These are phyloP conservation scores for Rotaria sp. DNA, from an alignment of 2,888 invertebrate species.

Conservation along the genomic window DNA sequence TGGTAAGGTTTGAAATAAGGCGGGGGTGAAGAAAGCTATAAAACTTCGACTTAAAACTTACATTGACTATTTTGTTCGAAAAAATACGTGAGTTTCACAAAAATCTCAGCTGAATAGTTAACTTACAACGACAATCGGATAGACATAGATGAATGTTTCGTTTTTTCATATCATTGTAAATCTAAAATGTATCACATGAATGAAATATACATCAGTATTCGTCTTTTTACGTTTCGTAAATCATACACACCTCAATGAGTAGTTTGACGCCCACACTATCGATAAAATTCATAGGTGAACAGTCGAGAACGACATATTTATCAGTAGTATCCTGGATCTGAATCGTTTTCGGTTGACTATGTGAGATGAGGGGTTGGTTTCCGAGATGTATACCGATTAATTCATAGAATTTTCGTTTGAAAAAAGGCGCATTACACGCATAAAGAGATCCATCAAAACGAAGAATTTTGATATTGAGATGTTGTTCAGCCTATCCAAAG, in stretches of 20 bases:
- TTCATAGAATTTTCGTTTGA: not conserved
- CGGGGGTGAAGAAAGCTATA: too few species aligned
- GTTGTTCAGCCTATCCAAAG: not conserved
- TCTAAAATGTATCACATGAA: not conserved
- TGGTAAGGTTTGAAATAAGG: too few species aligned
- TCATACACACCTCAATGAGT: not conserved
- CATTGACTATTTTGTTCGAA: too few species aligned
- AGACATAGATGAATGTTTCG: not conserved
- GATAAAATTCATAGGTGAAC: not conserved
- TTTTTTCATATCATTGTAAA: slow-evolving; percentile 3
- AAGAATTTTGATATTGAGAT: not conserved
- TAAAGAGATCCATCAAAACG: not conserved
- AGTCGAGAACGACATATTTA: not conserved
- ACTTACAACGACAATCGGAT: not conserved
- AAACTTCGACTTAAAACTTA: too few species aligned
- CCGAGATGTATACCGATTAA: not conserved
- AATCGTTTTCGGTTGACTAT: not conserved
- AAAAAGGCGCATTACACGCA: not conserved
- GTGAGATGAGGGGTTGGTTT: not conserved
- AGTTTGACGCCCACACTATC: not conserved
- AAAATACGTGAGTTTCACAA: too few species aligned
- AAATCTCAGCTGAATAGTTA: not conserved
- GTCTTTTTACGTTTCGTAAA: not conserved
- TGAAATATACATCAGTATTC: not conserved
- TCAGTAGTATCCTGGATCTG: not conserved